Evolutionary conservation across 1,140 invertebrate genomes (phyloP), one percentile per base, ranked within the genome.

Genomic region (Episyrphus balteatus): DNA sequence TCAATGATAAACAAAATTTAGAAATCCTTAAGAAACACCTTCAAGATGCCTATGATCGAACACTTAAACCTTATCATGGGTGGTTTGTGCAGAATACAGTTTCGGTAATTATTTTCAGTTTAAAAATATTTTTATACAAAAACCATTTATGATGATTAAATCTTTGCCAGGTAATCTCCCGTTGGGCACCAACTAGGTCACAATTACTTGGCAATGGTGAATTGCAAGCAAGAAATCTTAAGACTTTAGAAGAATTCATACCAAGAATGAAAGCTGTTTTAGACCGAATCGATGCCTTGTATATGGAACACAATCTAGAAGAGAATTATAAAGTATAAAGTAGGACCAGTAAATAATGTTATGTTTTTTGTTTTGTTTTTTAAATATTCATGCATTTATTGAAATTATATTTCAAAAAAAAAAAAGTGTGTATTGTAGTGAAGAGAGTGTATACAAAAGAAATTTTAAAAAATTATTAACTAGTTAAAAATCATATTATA

Each of bases 41-140:
- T 18, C 60, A 62, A 38, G 53, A 61, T 46, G 62, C 65, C 30
- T 68, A 68, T 49, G 62, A 66, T 41, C 56, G 53, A 36, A 66
- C 62, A 5, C 26, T 68, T 9, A 68, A 68, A 38, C 66, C 59
- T 47, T 66, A 68, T 21, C 65, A 68, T 38, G 64, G 66, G 30
- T 68, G 62, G 38, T 55, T 68, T n/a, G 57, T 67, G n/a, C 62
- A 68, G 49, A 58, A 56, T 43, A 63, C 66, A 21, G 61, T 68
- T 10, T 58, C 62, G 54, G 65, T 67, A 54, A 30, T 45, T 44
- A 33, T 13, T 32, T n/a, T n/a, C n/a, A 8, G 8, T 26, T 26
- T 13, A 12, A 12, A 31, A 14, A 46, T 11, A 41, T 13, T 17
- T 26, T 21, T 17, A 18, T 17, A 40, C n/a, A 1, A 1, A 40